Evolutionary conservation across 2,888 invertebrate species (phyloP), one percentile per base, ranked within the genome.

Genomic region (Unio delphinus): DNA sequence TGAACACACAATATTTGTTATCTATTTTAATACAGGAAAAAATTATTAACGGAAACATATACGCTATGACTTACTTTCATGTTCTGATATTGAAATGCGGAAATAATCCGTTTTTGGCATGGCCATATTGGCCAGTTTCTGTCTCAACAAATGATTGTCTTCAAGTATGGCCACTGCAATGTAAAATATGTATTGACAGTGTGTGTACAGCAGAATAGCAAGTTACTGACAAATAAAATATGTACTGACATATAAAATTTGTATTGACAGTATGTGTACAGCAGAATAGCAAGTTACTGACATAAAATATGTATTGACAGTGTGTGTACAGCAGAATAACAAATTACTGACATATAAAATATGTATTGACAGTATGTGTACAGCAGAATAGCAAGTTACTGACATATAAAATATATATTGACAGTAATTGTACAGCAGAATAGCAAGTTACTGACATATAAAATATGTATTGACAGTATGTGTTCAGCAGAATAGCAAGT

Each of bases 81-180:
- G 96, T 61, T 95, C 95, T 1, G 95, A 95, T 79, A 97, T 93
- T 90, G 95, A 94, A 4, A 98, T 95, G 1, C 95, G 94, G 89
- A 97, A 95, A 7, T 95, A 96, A 86, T 95, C 93, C 0, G 95
- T 93, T 80, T 95, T 95, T 0, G 98, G 98, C 88, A 97, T 91
- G 0, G 97, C 97, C 90, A 96, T 94, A 68, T 92, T 92, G 0
- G 92, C 91, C 67, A 95, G 92, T 72, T 92, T 91, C 93, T 92
- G 89, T 93, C 94, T 90, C 94, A 96, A 91, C 45, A 91, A 75
- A 91, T 91, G 64, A 94, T 97, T 97, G 84, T 96, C 95, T 90
- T 97, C 96, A 80, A 97, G 70, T 20, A 83, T 72, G n/a, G 76
- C 66, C 17, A 87, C 89, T 89, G 77, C 54, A 82, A 76, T 67